Evolutionary conservation across 2,888 invertebrate species (phyloP).

Genomic region (Sphecodes monilicornis): DNA sequence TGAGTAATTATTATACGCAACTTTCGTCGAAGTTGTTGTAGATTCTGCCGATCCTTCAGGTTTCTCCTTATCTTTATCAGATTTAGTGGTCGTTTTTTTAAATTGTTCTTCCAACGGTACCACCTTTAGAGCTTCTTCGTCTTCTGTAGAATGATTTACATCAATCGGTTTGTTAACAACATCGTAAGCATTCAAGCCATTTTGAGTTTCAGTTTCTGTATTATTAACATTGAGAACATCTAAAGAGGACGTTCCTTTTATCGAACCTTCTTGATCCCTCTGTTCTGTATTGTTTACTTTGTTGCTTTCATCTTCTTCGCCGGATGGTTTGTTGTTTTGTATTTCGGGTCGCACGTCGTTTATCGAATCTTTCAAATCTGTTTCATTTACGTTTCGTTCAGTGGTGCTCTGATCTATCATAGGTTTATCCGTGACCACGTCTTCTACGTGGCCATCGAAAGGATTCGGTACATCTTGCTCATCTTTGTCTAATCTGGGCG

Average conservation of each 20-base stretch:
- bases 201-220: constrained; percentile 41
- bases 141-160: constrained; percentile 31
- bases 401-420: constrained; percentile 10
- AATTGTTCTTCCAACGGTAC: constrained; percentile 55
- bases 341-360: constrained; percentile 51
- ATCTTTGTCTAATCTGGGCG: constrained; percentile 85
- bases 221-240: constrained; percentile 44
- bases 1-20: constrained; percentile 19
- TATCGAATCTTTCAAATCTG: constrained; percentile 49
- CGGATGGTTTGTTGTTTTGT: not conserved
- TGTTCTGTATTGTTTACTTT: constrained; percentile 14
- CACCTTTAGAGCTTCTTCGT: constrained; percentile 55
- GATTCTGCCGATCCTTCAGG: constrained; percentile 50
- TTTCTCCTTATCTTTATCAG: constrained; percentile 21
- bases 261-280: constrained; percentile 16
- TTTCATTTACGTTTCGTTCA: constrained; percentile 23
- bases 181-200: constrained; percentile 20
- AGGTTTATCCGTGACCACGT: constrained; percentile 72
- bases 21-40: constrained; percentile 30
- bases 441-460: constrained; percentile 81
- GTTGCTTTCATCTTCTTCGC: constrained; percentile 3
- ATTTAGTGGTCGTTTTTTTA: constrained; percentile 30
- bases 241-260: not conserved
- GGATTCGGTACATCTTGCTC: constrained; percentile 85
- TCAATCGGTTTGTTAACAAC: not conserved